Conservation (phyloP, 1,140 invertebrate species). For the Lasioglossum baleicum region DNA sequence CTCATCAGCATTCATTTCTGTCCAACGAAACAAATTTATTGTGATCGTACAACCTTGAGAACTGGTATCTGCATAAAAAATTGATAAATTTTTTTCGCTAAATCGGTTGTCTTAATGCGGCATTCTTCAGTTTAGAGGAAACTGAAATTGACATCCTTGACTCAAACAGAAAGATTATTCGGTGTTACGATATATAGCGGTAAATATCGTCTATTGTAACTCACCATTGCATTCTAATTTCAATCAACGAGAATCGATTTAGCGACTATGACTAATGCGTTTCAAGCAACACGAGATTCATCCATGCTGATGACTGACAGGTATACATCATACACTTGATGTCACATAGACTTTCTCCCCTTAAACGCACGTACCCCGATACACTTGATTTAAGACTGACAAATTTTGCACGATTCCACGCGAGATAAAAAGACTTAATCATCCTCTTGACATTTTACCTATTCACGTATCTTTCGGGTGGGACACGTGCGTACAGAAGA, state of each 20-base stretch:
- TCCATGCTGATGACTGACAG: slow-evolving; percentile 63
- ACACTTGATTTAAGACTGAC: not conserved
- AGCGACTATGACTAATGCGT: too few species aligned
- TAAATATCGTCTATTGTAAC: not conserved
- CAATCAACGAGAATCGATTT: too few species aligned
- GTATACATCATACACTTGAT: slow-evolving; percentile 51
- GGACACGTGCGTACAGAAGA: too few species aligned
- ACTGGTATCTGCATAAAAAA: too few species aligned
- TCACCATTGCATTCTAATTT: not conserved
- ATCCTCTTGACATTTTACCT: not conserved
- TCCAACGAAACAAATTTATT: not conserved
- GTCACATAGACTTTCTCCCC: slow-evolving; percentile 74
- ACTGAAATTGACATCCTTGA: not conserved
- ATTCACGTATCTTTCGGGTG: not conserved
- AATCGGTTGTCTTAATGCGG: not conserved
- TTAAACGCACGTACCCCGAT: slow-evolving; percentile 36
- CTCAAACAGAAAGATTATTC: not conserved
- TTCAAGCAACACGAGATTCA: slow-evolving; percentile 58
- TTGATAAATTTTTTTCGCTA: too few species aligned
- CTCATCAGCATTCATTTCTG: too few species aligned
- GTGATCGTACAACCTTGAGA: not conserved
- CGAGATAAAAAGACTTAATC: not conserved
- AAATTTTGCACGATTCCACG: not conserved
- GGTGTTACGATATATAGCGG: not conserved
- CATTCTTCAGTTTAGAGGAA: not conserved